phyloP scores from a whole-genome alignment of 1,140 invertebrate species.

The Scaptomyza hsui region DNA sequence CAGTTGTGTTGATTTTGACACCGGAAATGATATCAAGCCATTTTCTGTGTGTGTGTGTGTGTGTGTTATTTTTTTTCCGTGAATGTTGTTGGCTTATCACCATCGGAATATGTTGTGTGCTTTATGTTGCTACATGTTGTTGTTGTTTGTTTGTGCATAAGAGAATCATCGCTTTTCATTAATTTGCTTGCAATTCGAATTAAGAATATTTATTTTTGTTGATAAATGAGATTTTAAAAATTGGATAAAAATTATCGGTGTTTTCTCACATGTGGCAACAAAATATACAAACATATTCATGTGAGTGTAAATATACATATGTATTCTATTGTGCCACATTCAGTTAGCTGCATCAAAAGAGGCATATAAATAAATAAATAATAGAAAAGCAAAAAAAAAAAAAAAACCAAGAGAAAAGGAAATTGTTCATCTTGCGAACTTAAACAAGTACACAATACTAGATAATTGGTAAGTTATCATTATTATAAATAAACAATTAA shows the following conservation, averaged over 20 bases:
- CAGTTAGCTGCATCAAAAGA: conserved; percentile 6
- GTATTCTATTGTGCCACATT: conserved; percentile 1
- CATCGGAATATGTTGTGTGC: conserved; percentile 6
- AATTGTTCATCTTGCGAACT: conserved; percentile 9
- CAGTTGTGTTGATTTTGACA: not conserved
- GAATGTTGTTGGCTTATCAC: conserved; percentile 17
- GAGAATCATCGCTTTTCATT: conserved; percentile 12
- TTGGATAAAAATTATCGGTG: too few relatives aligned
- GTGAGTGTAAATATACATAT: not conserved
- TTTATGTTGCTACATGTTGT: not conserved
- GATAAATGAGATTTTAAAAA: too few relatives aligned
- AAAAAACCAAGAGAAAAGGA: not conserved
- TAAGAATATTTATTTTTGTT: too few relatives aligned
- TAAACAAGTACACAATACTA: conserved; percentile 11
- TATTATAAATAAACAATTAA: not conserved
- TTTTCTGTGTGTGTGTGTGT: not conserved
- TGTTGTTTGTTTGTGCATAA: not conserved
- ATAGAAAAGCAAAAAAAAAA: not conserved
- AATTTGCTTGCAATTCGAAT: conserved; percentile 1
- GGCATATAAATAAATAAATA: not conserved
- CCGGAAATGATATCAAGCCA: not conserved
- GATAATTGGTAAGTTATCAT: conserved; percentile 21
- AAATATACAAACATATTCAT: not conserved
- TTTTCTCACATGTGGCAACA: too few relatives aligned
- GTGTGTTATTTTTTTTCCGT: not conserved